phyloP scores from a whole-genome alignment of 2,888 invertebrate species.

The Acanthacorydalis orientalis region DNA sequence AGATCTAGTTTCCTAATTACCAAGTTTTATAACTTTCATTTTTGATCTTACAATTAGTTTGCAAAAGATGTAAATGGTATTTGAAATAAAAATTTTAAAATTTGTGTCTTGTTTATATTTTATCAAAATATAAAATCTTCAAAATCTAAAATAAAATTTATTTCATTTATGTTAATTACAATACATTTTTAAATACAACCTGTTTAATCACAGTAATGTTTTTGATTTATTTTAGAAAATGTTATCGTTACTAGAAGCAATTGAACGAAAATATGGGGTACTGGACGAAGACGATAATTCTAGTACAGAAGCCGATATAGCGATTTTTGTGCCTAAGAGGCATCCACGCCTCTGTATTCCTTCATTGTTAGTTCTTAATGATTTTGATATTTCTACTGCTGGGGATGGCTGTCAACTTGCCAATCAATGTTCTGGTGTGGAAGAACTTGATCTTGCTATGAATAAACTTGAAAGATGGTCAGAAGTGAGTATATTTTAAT shows the following conservation, averaged over 20 bases:
- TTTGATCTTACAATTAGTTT: too few species aligned
- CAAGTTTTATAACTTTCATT: too few species aligned
- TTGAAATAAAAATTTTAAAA: too few species aligned
- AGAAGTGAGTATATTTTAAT: constrained; percentile 41
- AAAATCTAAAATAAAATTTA: too few species aligned
- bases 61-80: too few species aligned
- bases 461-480: constrained; percentile 80
- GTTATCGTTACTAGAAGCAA: constrained; percentile 80
- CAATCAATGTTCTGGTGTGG: constrained; percentile 75
- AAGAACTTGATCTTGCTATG: constrained; percentile 85
- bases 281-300: constrained; percentile 39
- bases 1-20: too few species aligned
- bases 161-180: too few species aligned
- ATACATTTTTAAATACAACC: too few species aligned
- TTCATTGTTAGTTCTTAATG: constrained; percentile 71
- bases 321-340: constrained; percentile 73
- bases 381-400: constrained; percentile 80
- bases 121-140: too few species aligned
- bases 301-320: constrained; percentile 44
- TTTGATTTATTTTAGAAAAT: constrained; percentile 32
- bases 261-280: constrained; percentile 70
- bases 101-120: too few species aligned
- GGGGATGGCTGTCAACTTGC: constrained; percentile 66
- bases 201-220: not conserved
- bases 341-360: constrained; percentile 64